Base-by-base conservation (phyloP, 2,888 invertebrate genomes). In the Heliconius erato region DNA sequence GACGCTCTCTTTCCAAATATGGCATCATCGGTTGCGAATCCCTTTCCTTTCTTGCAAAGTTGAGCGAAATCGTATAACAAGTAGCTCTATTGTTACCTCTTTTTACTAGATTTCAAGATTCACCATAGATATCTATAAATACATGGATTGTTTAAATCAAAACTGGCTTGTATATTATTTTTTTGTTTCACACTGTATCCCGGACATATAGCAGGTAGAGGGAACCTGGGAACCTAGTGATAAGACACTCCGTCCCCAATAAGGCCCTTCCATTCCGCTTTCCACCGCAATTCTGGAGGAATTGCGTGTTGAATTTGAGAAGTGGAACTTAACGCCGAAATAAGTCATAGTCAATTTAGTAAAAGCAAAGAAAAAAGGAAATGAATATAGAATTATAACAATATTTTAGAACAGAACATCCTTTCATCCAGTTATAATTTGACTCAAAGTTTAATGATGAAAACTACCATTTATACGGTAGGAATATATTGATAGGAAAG, bases 1-100 rank as follows among this genome's bases (percentile, higher is more conserved):
- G 59, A n/a, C 74, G 67, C 71, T 82, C 77, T 77, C 82, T 77
- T 72, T 65, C 79, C 68, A 28, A 68, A 82, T 79, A 82, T 82
- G 82, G 72, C 82, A 76, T 76, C 80, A 81, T 76, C 69, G 26
- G 35, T 49, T 49, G 78, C 67, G 72, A 49, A 28, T 71, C 76
- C 76, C 76, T 80, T 82, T 82, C 82, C 44, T 65, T 82, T 77
- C 79, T 79, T 69, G 81, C 26, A 40, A 26, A 23, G 44, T 63
- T 23, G 76, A 81, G 81, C 77, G 77, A 81, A 81, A 81, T 77
- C 81, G 63, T 28, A 74, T 59, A 44, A 69, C 76, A 77, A 81
- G 69, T 77, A 63, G 16, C 28, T 59, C 69, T 77, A 81, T 81
- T 81, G 77, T 81, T 81, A 35, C 12, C 5, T 44, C n/a, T 77